Evolutionary conservation across 2,113 vertebrate species (phyloP), one percentile per base, ranked within the genome.

Genomic region (Caranx ignobilis): DNA sequence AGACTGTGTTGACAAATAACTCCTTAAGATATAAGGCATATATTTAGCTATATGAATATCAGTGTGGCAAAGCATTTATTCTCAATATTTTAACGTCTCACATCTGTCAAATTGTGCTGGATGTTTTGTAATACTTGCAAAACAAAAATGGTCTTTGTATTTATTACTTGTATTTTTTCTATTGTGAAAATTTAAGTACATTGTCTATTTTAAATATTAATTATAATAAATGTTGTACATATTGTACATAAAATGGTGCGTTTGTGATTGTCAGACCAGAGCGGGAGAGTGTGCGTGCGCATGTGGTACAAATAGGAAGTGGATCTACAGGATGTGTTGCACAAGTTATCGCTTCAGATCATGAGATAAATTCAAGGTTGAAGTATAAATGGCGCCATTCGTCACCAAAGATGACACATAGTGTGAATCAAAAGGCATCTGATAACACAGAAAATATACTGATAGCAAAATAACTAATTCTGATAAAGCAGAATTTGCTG

Each of bases 221-320:
- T 94, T 94, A 92, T 93, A 95, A 95, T 95, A 95, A 95, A 95
- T 94, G 94, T 95, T 95, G 95, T 96, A 95, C 94, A 96, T 95
- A 95, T 95, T 96, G 95, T 96, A 95, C 93, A 95, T 94, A 95
- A 84, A 79, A 79, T 63, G 35, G 84, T 81, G 86, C 75, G 75
- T 63, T 87, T 77, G 70, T 89, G 79, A 32, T 84, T 34, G 39
- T 72, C 3, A 50, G 35, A 26, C 6, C 62, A 47, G 21, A 45
- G 47, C 41, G 35, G 63, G 41, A 2, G 12, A 5, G 16, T 34
- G 6, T 7, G 13, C 2, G 13, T 12, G 12, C 26, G 1, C 47
- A 6, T 3, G 62, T 1, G 13, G n/a, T 18, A 2, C 9, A 5
- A 15, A 43, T 13, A 71, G 63, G 63, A 83, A 80, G 62, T 3